Evolutionary conservation across 2,888 invertebrate genomes (phyloP).

Genomic region (Ellobium chinense): DNA sequence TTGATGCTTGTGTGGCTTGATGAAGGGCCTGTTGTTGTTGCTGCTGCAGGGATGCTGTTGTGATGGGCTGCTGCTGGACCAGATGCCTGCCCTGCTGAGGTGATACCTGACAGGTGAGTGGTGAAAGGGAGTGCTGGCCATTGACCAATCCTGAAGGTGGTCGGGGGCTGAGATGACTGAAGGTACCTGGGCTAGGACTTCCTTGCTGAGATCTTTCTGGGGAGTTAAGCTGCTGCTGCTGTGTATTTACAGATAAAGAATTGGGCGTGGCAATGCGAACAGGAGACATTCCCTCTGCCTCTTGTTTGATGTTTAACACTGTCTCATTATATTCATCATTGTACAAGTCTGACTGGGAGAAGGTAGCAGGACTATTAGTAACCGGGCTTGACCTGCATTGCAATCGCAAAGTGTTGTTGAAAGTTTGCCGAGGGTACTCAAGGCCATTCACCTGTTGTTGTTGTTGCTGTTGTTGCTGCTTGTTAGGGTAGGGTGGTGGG

Average conservation of each 20-base stretch:
- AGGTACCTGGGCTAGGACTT: constrained; percentile 57
- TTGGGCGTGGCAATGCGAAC: constrained; percentile 31
- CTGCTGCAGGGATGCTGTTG: constrained; percentile 51
- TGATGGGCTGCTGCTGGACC: constrained; percentile 48
- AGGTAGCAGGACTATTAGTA: constrained; percentile 29
- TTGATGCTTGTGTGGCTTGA: constrained; percentile 64
- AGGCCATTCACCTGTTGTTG: constrained; percentile 18
- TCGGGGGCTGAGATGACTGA: constrained; percentile 58
- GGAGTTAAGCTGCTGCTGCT: constrained; percentile 57
- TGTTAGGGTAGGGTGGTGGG: constrained; percentile 79
- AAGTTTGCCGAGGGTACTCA: constrained; percentile 24
- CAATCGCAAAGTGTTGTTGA: constrained; percentile 14
- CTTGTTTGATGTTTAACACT: constrained; percentile 24
- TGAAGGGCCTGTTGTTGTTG: constrained; percentile 58
- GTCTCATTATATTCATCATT: constrained; percentile 28
- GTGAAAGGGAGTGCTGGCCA: constrained; percentile 56
- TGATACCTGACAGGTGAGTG: constrained; percentile 58
- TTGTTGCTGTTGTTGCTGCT: constrained; percentile 51
- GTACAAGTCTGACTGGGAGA: constrained; percentile 28
- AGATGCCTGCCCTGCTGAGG: constrained; percentile 53
- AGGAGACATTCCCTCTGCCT: constrained; percentile 15
- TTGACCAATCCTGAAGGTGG: constrained; percentile 37
- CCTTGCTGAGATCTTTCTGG: constrained; percentile 65
- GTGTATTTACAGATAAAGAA: constrained; percentile 44
- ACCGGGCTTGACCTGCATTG: constrained; percentile 27